phyloP scores from a whole-genome alignment of 2,797 vertebrate species.

The Gobio occitaniae region DNA sequence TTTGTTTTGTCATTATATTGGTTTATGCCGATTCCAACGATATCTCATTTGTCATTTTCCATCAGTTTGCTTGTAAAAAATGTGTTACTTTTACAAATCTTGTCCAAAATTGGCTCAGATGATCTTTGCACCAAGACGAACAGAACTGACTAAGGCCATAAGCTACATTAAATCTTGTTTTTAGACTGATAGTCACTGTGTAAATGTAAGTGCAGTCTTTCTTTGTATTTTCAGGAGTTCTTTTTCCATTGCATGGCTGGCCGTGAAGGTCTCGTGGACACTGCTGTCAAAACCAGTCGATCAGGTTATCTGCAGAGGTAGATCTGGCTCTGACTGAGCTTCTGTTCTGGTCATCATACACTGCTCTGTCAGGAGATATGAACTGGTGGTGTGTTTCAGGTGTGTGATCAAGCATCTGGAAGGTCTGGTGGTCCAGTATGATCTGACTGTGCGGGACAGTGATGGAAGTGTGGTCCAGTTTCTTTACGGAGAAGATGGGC shows the following conservation, averaged over 20 bases:
- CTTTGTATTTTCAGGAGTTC: conserved; percentile 84
- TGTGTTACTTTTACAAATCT: no score
- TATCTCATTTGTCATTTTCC: no score
- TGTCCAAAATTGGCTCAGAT: no score
- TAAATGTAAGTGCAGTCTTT: background rate
- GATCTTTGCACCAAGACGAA: no score
- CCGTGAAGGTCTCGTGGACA: conserved; percentile 96
- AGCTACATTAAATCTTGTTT: background rate
- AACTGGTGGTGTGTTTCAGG: conserved; percentile 67
- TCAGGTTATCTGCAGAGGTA: conserved; percentile 98
- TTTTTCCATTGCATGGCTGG: conserved; percentile 99
- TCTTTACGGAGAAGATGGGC: conserved; percentile 94
- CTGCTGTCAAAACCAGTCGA: conserved; percentile 96
- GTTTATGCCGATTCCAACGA: no score
- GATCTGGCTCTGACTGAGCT: background rate
- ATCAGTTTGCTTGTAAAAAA: no score
- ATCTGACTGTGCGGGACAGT: conserved; percentile 94
- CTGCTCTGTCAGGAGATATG: background rate
- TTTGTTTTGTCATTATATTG: no score
- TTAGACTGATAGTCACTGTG: background rate
- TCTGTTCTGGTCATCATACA: background rate
- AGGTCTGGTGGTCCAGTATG: conserved; percentile 95
- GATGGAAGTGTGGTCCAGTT: conserved; percentile 97
- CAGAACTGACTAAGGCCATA: no score
- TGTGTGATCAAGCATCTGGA: conserved; percentile 97